Evolutionary conservation across 2,888 invertebrate genomes (phyloP), one percentile per base, ranked within the genome.

Genomic region (Diaprepes abbreviatus): DNA sequence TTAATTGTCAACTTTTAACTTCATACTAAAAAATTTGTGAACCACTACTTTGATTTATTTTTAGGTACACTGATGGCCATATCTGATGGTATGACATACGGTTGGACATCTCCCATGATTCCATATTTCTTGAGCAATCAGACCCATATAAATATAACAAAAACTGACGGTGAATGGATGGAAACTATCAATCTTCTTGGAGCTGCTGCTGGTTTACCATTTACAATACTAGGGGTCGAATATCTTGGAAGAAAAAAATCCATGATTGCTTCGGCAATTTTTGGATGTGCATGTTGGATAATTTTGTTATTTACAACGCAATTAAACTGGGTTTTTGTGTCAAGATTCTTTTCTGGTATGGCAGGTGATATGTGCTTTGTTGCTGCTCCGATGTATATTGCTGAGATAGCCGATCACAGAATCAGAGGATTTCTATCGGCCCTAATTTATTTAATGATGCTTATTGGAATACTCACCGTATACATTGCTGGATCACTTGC

Each of bases 61-160:
- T 12, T 10, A 65, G 66, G 66, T 66, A 83, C 82, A 10, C 69
- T 83, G 16, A 79, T 81, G 57, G 83, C 83, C 3, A 79, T 83
- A 33, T 81, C 83, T 7, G 83, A 84, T 76, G 84, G 84, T 21
- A 83, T 84, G 80, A 79, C 81, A 64, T 82, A 83, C 24, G 83
- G 82, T n/a, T 84, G 84, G 84, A 80, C 24, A 5, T 24, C 24
- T 4, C 24, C 24, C 3, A 24, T 24, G 24, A 5, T 24, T 4
- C 24, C 24, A 1, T 75, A 82, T 12, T 76, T 84, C 14, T 67
- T 79, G 60, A 70, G 74, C 10, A 73, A 74, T 1, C 74, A 78
- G 33, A 76, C 78, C 7, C 83, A 83, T 12, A 81, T 83, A 3
- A 70, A 71, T 62, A 81, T 83, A 63, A 77, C 76, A n/a, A 74